Base-by-base conservation (phyloP, 2,797 vertebrate genomes). In the Hydrocynus forskahlii region DNA sequence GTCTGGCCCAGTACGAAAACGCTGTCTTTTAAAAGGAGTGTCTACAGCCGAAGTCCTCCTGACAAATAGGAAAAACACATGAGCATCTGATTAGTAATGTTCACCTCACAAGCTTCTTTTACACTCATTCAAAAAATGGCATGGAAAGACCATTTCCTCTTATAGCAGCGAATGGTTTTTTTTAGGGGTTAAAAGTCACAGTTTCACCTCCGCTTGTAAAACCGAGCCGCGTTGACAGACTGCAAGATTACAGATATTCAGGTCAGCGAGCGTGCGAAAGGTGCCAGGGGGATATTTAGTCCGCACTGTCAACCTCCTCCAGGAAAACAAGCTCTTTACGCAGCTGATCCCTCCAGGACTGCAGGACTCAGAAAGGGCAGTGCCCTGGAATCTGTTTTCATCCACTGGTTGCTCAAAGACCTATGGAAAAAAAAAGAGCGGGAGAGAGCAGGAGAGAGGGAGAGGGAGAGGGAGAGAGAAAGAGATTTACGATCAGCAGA, bases 321-420 rank as follows among this genome's bases (percentile, higher is more conserved):
- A 69, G 52, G 19, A 52, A 75, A 69, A 76, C 29, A 75, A 59
- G 29, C 13, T 0, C 55, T 75, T 75, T 70, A 83, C 82, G 79
- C 2, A 45, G 83, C 74, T 62, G 80, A 78, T 81, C 85, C 77
- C 87, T 82, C 68, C 5, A 16, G 72, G 82, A 89, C 85, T 70
- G 85, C n/a, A 54, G 73, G 86, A 88, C 84, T 80, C 86, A 14
- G 80, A 88, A 76, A 83, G 83, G 84, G 75, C 57, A 43, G 82
- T 48, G 71, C 50, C 75, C n/a, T 74, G 88, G 81, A 89, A 89
- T 89, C 80, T 75, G 66, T 87, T 88, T 78, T 43, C 85, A 57
- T 77, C 38, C 68, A 78, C 83, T 78, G 88, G 86, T 89, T 88
- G 85, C 85, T 45, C 0, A 60, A 71, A 81, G 19, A 71, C 80